Conservation (phyloP, 2,113 vertebrate genomes). For the Bufo bufo region DNA sequence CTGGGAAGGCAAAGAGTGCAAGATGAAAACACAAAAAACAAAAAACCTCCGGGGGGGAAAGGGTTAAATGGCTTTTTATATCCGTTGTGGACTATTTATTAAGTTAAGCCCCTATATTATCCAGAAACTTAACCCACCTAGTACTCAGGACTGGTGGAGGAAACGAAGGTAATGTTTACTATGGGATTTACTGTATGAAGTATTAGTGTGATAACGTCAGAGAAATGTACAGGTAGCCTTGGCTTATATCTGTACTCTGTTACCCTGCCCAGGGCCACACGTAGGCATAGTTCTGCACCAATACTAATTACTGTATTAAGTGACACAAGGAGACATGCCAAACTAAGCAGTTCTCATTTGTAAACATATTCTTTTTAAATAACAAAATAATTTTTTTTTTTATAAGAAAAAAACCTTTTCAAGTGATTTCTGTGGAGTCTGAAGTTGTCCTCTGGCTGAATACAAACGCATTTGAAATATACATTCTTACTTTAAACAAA, state of each 20-base stretch:
- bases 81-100: no score
- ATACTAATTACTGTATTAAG: conserved; percentile 5
- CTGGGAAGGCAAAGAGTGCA: no score
- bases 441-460: neutral
- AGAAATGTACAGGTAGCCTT: neutral
- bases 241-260: neutral
- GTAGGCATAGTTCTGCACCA: neutral
- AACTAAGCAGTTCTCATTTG: neutral
- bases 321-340: neutral
- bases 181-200: no score
- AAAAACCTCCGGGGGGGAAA: no score
- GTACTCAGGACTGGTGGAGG: no score
- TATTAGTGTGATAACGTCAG: neutral
- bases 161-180: no score
- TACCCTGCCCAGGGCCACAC: neutral
- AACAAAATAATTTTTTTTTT: neutral
- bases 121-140: no score
- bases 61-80: no score
- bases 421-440: neutral
- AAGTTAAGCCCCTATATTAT: no score
- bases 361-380: neutral
- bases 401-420: neutral
- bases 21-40: no score
- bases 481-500: neutral
- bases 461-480: neutral